Evolutionary conservation across 2,888 invertebrate species (phyloP), one percentile per base, ranked within the genome.

Genomic region (Cordilura impudica): DNA sequence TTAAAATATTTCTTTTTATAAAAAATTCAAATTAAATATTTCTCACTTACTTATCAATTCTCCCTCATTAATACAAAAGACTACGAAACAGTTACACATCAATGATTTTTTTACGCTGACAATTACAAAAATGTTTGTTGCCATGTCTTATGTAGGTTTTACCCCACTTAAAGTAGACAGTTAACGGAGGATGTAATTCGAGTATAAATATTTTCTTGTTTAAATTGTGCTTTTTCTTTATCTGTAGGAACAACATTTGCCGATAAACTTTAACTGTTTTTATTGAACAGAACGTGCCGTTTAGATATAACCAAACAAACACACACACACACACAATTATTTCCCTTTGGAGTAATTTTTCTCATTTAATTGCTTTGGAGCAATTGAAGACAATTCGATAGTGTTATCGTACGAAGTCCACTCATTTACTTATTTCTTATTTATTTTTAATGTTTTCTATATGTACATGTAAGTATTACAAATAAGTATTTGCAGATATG

Each of bases 1-100:
- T 26, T 4, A 26, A 26, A 26, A 26, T 26, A 4, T 26, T 26
- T 26, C 6, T 26, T 26, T 26, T 6, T 6, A 26, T 26, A 26
- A 6, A 26, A 26, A 26, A 26, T 4, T 26, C 26, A 4, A 12
- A 2, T 12, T 39, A 39, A n/a, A 39, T 26, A 39, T 39, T 39
- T 39, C 3, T 12, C n/a, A 39, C n/a, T 39, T 39, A 1, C 35
- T 39, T 39, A n/a, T 0, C 10, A 39, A 39, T 35, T 4, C 14
- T 12, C 18, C 61, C 74, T 39, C 67, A 67, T 61, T 58, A 16
- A 14, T 35, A 61, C n/a, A 23, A 45, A 53, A 21, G 19, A 35
- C 26, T 70, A 16, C 14, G 53, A 56, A 73, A 78, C 58, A 53
- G 78, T 78, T 69, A 70, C 78, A 70, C 78, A 53, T 70, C 65